Evolutionary conservation across 2,797 vertebrate species (phyloP).

Genomic region (Danionella dracula): DNA sequence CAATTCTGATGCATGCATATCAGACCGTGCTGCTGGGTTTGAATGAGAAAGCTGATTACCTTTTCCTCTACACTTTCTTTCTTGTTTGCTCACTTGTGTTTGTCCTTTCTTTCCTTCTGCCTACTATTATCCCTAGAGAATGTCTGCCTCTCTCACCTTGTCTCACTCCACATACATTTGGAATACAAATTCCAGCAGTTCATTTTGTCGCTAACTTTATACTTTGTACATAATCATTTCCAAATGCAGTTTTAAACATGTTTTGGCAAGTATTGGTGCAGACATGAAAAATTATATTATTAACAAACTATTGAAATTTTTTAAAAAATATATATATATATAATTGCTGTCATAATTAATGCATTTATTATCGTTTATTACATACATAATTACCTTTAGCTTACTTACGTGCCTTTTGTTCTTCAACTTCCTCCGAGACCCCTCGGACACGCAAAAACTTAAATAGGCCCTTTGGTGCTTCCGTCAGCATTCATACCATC

Average conservation of each 20-base stretch:
- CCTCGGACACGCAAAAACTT: no score
- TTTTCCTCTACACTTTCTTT: not conserved
- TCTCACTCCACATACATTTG: slow-evolving; percentile 19
- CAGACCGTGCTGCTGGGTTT: not conserved
- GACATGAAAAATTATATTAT: no score
- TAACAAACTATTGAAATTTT: no score
- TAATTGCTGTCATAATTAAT: no score
- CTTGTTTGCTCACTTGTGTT: not conserved
- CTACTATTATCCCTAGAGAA: slow-evolving; percentile 28
- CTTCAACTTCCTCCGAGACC: no score
- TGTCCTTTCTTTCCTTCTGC: slow-evolving; percentile 8
- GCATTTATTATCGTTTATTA: no score
- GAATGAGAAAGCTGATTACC: not conserved
- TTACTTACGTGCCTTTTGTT: no score
- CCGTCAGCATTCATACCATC: no score
- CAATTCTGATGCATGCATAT: not conserved
- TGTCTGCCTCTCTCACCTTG: slow-evolving; percentile 7
- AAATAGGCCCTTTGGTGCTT: no score
- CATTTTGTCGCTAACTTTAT: not conserved
- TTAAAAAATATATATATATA: no score
- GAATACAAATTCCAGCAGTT: slow-evolving; percentile 42
- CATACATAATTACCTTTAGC: no score
- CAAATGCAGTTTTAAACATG: slow-evolving; percentile 8
- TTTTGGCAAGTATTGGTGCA: not conserved
- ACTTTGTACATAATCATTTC: not conserved